A percentile compares a stretch with the other conserved stretches of the same genome.
phyloP scores from a whole-genome alignment of 2,113 vertebrate genomes.

The Epinephelus cyanopodus region DNA sequence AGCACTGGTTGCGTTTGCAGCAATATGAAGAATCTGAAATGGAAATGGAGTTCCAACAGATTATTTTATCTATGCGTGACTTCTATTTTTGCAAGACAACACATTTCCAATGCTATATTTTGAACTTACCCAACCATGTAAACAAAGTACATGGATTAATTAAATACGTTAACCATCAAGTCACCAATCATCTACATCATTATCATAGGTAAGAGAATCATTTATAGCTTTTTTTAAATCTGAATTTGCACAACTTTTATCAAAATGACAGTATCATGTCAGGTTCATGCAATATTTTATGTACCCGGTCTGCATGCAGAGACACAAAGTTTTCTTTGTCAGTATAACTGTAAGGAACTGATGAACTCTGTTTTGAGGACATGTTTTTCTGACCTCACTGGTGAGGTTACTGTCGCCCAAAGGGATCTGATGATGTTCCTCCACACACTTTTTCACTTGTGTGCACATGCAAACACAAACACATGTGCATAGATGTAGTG shows the following conservation, averaged over 20 bases:
- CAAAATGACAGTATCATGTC: background rate
- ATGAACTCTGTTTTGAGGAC: conserved; percentile 55
- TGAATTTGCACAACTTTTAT: background rate
- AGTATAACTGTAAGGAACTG: conserved; percentile 8
- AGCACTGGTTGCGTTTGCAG: background rate
- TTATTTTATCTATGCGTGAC: background rate
- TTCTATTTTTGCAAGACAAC: background rate
- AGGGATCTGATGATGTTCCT: conserved; percentile 33
- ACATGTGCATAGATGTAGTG: conserved; percentile 38
- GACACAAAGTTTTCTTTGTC: background rate
- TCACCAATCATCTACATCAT: background rate
- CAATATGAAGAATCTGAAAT: background rate
- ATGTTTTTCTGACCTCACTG: conserved; percentile 35
- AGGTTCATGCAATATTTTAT: background rate
- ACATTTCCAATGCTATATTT: background rate
- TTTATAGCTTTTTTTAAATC: background rate
- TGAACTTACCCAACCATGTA: background rate
- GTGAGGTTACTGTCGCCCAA: conserved; percentile 42
- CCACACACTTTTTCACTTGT: conserved; percentile 33
- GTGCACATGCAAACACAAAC: conserved; percentile 52
- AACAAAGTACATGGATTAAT: background rate
- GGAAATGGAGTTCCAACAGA: background rate
- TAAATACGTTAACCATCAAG: background rate
- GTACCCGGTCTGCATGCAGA: background rate
- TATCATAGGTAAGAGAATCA: background rate